phyloP scores from a whole-genome alignment of 2,888 invertebrate species.

The Cacoxenus indagator region DNA sequence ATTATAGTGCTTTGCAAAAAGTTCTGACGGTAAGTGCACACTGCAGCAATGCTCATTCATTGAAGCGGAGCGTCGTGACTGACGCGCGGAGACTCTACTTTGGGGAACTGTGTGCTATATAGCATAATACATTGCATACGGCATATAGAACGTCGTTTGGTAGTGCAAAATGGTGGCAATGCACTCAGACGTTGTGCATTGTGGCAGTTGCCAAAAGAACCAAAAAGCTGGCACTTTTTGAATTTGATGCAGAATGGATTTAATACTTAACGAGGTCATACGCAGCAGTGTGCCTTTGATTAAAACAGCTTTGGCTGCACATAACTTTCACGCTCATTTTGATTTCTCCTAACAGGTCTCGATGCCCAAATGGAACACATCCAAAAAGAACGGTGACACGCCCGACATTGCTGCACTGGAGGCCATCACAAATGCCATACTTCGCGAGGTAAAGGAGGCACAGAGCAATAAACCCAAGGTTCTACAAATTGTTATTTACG shows the following conservation, averaged over 20 bases:
- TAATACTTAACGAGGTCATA: too few relatives aligned
- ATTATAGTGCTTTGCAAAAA: conserved; percentile 81
- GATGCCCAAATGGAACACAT: conserved; percentile 78
- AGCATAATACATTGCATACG: not conserved
- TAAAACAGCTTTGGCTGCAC: not conserved
- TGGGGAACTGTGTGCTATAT: too few relatives aligned
- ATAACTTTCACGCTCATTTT: conserved; percentile 2
- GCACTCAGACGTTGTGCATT: not conserved
- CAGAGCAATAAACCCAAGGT: conserved; percentile 72
- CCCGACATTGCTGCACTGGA: conserved; percentile 78
- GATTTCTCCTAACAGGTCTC: conserved; percentile 74
- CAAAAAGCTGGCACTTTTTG: not conserved
- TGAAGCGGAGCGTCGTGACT: not conserved
- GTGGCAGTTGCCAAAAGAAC: not conserved
- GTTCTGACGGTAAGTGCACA: conserved; percentile 77
- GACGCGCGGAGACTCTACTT: not conserved
- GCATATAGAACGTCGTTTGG: conserved; percentile 3
- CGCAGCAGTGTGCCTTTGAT: not conserved
- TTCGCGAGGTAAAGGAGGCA: conserved; percentile 79
- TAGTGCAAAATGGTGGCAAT: not conserved
- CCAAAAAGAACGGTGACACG: conserved; percentile 71
- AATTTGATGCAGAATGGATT: too few relatives aligned
- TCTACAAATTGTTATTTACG: conserved; percentile 88
- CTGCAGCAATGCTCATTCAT: too few relatives aligned
- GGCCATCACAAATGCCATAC: conserved; percentile 74